These are phyloP conservation scores for Montifringilla adamsi DNA, from an alignment of 2,113 vertebrate species.

Conservation along the genomic window DNA sequence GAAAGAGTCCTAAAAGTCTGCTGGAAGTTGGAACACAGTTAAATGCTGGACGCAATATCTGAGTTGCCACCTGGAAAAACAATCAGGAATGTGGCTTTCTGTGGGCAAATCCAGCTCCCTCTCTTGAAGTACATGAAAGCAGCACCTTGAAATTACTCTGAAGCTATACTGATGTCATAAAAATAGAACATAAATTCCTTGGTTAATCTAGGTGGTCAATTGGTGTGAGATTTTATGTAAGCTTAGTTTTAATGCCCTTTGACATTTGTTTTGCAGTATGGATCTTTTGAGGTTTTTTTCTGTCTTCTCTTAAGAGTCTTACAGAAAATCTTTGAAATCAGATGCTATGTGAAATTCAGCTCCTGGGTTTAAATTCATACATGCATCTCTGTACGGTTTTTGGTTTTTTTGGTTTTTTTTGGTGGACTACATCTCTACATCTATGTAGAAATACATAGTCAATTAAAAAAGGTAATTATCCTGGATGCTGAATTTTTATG, in stretches of 20 bases:
- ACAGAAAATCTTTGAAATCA: conserved; percentile 30
- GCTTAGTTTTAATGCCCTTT: neutral
- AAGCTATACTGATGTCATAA: neutral
- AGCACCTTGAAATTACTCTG: neutral
- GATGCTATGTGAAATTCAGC: neutral
- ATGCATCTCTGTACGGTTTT: neutral
- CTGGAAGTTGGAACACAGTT: neutral
- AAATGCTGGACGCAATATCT: neutral
- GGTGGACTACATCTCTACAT: neutral
- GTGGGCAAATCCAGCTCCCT: neutral
- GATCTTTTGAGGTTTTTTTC: neutral
- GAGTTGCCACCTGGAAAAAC: conserved; percentile 13
- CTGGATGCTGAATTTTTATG: neutral
- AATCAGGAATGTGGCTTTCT: neutral
- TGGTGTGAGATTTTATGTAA: conserved; percentile 17
- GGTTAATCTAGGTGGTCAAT: neutral
- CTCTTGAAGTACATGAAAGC: neutral
- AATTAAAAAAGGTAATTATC: neutral
- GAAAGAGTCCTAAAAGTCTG: neutral
- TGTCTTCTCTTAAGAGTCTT: neutral
- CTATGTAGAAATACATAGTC: neutral
- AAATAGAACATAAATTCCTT: neutral
- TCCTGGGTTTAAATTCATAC: neutral
- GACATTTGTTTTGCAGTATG: neutral
- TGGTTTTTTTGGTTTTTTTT: neutral